Evolutionary conservation across 2,888 invertebrate genomes (phyloP).

Genomic region (Epinotia ramella): DNA sequence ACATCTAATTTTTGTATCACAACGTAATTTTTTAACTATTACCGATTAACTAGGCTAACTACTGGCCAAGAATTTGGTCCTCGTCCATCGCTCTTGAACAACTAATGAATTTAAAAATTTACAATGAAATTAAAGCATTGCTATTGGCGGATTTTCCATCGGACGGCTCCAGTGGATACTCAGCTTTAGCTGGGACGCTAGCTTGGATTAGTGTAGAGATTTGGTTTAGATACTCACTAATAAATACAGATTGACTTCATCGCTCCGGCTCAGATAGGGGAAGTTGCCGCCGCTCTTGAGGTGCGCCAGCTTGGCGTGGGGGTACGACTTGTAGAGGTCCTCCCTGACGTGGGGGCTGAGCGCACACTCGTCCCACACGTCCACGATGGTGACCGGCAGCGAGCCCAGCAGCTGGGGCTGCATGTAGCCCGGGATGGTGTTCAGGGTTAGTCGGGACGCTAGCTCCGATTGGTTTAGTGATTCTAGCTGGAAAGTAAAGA

Average conservation of each 20-base stretch:
- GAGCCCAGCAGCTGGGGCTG: slow-evolving; percentile 89
- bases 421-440: slow-evolving; percentile 92
- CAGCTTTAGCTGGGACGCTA: too few species aligned
- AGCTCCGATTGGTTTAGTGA: slow-evolving; percentile 92
- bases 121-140: too few species aligned
- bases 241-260: slow-evolving; percentile 95
- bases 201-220: too few species aligned
- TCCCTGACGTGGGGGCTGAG: slow-evolving; percentile 91
- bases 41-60: too few species aligned
- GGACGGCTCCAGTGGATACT: too few species aligned
- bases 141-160: too few species aligned
- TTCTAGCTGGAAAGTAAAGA: slow-evolving; percentile 88
- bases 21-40: too few species aligned
- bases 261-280: slow-evolving; percentile 94
- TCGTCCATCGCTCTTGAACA: too few species aligned
- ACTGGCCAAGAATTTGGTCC: too few species aligned
- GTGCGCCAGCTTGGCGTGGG: slow-evolving; percentile 93
- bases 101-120: too few species aligned
- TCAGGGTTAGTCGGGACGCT: slow-evolving; percentile 94
- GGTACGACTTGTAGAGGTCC: slow-evolving; percentile 94
- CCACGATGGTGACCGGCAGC: slow-evolving; percentile 92
- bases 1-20: too few species aligned
- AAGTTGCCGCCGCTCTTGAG: slow-evolving; percentile 96
- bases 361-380: slow-evolving; percentile 96
- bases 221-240: slow-evolving; percentile 84